These are phyloP conservation scores for Nudaria mundana DNA, from an alignment of 2,888 invertebrate species.

Conservation along the genomic window DNA sequence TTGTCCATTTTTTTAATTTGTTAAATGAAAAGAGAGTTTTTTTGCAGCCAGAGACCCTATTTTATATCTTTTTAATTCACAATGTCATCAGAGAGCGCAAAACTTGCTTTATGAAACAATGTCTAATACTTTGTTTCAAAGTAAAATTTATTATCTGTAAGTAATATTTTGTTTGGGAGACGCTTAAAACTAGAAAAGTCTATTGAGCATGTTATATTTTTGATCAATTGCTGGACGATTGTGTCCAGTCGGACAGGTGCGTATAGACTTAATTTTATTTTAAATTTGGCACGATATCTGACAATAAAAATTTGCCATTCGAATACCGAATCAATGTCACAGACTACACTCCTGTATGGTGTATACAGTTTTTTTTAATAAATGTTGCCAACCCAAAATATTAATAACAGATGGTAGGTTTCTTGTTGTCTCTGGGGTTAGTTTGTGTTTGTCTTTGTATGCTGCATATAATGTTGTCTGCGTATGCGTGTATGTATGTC, in stretches of 20 bases:
- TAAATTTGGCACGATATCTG: background rate
- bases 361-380: background rate
- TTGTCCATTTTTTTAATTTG: no score
- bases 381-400: background rate
- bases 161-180: no score
- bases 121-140: slow-evolving; percentile 21
- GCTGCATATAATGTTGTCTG: slow-evolving; percentile 29
- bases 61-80: no score
- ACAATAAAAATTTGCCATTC: background rate
- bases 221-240: slow-evolving; percentile 50
- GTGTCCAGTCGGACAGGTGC: slow-evolving; percentile 32
- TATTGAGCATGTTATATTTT: slow-evolving; percentile 5
- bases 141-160: slow-evolving; percentile 6
- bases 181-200: no score
- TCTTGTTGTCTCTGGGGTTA: slow-evolving; percentile 38
- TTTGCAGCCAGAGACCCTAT: no score
- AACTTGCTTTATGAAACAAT: no score
- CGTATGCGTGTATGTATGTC: slow-evolving; percentile 35
- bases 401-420: slow-evolving; percentile 33
- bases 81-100: no score
- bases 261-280: slow-evolving; percentile 5
- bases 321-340: background rate
- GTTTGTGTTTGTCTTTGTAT: slow-evolving; percentile 30
- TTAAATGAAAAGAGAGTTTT: no score
- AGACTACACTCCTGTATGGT: background rate